Evolutionary conservation across 2,797 vertebrate species (phyloP).

Genomic region (Thalassophryne amazonica): DNA sequence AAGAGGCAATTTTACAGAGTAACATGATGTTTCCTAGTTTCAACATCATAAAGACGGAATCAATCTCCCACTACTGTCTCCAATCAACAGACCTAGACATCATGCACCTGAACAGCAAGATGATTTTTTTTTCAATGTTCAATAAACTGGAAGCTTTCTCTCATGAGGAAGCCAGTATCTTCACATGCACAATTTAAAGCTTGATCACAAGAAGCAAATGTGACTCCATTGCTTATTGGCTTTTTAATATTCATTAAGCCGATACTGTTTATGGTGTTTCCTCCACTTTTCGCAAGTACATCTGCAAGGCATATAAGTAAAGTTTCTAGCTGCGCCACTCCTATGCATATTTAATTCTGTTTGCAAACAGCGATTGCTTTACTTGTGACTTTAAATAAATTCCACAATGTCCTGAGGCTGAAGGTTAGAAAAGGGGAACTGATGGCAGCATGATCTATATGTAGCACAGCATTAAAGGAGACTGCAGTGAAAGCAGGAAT

Average conservation of each 20-base stretch:
- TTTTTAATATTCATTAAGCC: conserved; percentile 28
- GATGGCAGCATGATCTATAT: conserved; percentile 17
- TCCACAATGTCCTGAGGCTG: conserved; percentile 1
- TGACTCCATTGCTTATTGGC: conserved; percentile 3
- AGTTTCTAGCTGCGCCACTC: conserved; percentile 8
- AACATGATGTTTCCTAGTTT: background rate
- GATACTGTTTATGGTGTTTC: conserved; percentile 5
- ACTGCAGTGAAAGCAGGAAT: conserved; percentile 1
- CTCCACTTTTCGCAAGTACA: conserved; percentile 10
- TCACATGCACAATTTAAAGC: background rate
- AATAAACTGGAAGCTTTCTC: conserved; percentile 1
- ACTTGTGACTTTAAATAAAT: conserved; percentile 29
- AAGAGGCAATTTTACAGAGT: conserved; percentile 3
- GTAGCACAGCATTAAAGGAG: conserved; percentile 2
- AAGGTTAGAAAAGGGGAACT: conserved; percentile 6
- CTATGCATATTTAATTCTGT: conserved; percentile 54
- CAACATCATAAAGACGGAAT: background rate
- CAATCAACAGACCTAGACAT: background rate
- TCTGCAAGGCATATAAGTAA: conserved; percentile 21
- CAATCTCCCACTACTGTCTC: background rate
- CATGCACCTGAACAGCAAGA: background rate
- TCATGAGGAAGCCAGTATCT: conserved; percentile 2
- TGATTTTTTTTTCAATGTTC: conserved; percentile 22
- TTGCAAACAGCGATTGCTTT: conserved; percentile 38
- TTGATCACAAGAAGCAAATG: conserved; percentile 7